Conservation (phyloP, 2,797 vertebrate genomes). For the Karalla daura region DNA sequence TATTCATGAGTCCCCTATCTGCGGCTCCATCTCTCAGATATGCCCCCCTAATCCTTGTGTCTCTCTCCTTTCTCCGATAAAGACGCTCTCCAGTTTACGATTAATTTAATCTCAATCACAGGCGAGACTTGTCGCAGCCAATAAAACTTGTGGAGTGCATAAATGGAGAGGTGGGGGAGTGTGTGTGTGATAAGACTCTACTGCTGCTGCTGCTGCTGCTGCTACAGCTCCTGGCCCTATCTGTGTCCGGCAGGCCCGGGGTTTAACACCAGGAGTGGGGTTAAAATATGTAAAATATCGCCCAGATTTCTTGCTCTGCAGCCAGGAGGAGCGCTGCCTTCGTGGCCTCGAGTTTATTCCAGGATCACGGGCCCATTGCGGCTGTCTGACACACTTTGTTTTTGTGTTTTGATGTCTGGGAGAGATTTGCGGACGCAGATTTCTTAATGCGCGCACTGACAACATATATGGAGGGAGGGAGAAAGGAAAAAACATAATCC, state of each 20-base stretch:
- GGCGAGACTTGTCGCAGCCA: conserved; percentile 80
- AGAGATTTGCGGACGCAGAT: conserved; percentile 34
- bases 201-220: conserved; percentile 54
- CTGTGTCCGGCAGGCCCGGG: conserved; percentile 82
- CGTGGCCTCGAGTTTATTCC: conserved; percentile 53
- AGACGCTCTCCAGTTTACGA: conserved; percentile 85
- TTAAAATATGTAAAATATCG: conserved; percentile 80
- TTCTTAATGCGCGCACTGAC: conserved; percentile 17
- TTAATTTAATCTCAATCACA: conserved; percentile 91
- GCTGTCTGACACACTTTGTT: conserved; percentile 51
- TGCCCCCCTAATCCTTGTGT: conserved; percentile 73
- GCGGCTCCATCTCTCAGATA: conserved; percentile 67
- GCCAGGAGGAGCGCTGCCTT: conserved; percentile 57
- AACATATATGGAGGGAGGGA: conserved; percentile 15
- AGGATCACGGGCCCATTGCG: conserved; percentile 45
- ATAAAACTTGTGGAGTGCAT: conserved; percentile 83
- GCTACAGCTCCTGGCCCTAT: conserved; percentile 79
- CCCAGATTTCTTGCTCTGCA: conserved; percentile 86
- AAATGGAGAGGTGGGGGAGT: conserved; percentile 59
- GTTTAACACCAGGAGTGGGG: conserved; percentile 78
- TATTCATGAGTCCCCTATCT: conserved; percentile 74
- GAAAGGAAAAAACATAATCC: conserved; percentile 1
- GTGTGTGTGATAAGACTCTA: conserved; percentile 78
- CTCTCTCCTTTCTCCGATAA: conserved; percentile 78
- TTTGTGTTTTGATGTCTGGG: conserved; percentile 54